Percentiles rank a stretch among this genome's conserved stretches.
These are phyloP conservation scores for Syrrhaptes paradoxus DNA, from an alignment of 2,113 vertebrate species.

Conservation along the genomic window DNA sequence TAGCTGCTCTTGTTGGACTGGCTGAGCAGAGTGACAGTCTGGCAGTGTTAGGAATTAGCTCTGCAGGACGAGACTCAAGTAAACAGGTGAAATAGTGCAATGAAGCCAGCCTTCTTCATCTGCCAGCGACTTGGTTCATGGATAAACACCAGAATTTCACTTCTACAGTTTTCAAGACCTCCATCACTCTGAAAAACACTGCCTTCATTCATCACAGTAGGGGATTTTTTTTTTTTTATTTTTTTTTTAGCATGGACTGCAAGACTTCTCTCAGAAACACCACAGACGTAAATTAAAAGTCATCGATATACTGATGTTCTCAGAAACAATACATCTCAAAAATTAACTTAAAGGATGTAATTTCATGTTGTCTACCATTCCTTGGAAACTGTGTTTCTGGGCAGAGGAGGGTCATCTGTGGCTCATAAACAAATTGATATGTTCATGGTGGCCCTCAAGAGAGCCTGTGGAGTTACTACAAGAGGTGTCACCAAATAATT, in stretches of 20 bases:
- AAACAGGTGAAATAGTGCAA: slow-evolving; percentile 65
- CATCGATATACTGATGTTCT: background rate
- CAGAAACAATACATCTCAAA: background rate
- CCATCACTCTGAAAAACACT: background rate
- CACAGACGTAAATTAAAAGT: background rate
- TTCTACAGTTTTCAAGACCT: slow-evolving; percentile 39
- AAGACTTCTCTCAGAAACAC: background rate
- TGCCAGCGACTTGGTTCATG: slow-evolving; percentile 26
- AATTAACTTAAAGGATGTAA: background rate
- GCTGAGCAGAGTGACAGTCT: background rate
- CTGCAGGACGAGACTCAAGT: slow-evolving; percentile 8
- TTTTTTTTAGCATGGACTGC: background rate
- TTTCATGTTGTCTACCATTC: background rate
- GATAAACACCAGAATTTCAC: slow-evolving; percentile 56
- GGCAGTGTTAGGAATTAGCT: slow-evolving; percentile 21
- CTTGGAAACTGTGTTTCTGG: background rate
- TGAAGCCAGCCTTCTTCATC: slow-evolving; percentile 37
- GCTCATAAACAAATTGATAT: background rate
- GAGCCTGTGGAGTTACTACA: background rate
- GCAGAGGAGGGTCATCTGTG: background rate
- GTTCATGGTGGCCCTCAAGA: background rate
- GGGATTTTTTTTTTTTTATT: background rate
- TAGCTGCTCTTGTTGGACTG: background rate
- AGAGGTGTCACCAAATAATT: background rate
- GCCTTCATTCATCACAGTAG: slow-evolving; percentile 1